phyloP scores from a whole-genome alignment of 2,113 vertebrate genomes.

The Corapipo altera region DNA sequence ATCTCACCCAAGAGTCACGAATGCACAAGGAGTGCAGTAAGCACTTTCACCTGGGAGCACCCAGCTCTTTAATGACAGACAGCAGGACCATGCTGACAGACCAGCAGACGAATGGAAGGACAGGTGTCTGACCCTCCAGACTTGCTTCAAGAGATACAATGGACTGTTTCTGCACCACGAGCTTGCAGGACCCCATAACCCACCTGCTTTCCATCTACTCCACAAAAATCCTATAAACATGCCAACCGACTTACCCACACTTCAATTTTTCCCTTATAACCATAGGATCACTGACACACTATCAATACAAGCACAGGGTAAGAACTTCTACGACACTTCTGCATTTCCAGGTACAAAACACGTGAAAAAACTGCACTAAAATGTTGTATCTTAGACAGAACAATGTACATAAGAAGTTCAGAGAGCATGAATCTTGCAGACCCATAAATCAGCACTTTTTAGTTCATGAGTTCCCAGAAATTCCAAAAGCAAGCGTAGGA shows the following conservation, averaged over 20 bases:
- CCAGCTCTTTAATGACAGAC: not conserved
- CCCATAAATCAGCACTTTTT: not conserved
- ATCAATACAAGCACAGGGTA: not conserved
- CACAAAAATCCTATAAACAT: not conserved
- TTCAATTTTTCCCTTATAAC: not conserved
- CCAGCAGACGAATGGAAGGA: not conserved
- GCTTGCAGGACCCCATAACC: not conserved
- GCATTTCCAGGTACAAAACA: not conserved
- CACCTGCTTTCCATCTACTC: not conserved
- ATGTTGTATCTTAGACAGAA: not conserved
- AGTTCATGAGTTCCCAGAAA: not conserved
- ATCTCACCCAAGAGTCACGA: not conserved
- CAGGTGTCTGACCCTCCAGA: not conserved
- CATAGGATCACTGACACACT: not conserved
- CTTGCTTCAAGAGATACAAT: not conserved
- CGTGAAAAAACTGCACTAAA: not conserved
- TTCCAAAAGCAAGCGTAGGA: not conserved
- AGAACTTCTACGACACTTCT: not conserved
- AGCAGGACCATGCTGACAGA: not conserved
- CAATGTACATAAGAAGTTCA: not conserved
- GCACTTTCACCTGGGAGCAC: not conserved
- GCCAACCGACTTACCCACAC: not conserved
- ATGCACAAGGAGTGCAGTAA: no score
- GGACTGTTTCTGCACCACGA: not conserved
- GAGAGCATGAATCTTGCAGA: not conserved